These are phyloP conservation scores for Netelia fuscicornis DNA, from an alignment of 2,888 invertebrate species.

Conservation along the genomic window DNA sequence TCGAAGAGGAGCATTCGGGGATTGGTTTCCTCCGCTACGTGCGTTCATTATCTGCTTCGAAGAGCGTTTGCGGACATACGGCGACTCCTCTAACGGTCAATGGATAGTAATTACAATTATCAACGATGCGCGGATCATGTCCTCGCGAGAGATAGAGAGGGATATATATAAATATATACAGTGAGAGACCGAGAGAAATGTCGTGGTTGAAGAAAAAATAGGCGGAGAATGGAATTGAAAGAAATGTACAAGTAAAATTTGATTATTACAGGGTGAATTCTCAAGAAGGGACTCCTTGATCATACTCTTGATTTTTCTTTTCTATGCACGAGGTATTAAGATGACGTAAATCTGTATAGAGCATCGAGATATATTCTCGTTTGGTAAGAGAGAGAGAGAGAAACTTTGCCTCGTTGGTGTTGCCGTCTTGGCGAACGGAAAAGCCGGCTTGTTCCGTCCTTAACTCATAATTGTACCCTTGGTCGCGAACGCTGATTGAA, in stretches of 20 bases:
- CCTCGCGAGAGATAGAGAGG: constrained; percentile 43
- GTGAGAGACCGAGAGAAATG: constrained; percentile 43
- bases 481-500: constrained; percentile 79
- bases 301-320: constrained; percentile 35
- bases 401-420: constrained; percentile 6
- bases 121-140: constrained; percentile 1
- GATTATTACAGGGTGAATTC: constrained; percentile 46
- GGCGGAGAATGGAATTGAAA: constrained; percentile 42
- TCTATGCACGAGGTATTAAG: neutral
- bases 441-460: constrained; percentile 69
- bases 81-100: constrained; percentile 4
- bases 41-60: constrained; percentile 38
- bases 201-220: neutral
- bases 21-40: constrained; percentile 8
- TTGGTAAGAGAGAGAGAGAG: neutral
- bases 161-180: constrained; percentile 58
- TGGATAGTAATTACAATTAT: constrained; percentile 41
- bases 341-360: constrained; percentile 10
- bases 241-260: constrained; percentile 21
- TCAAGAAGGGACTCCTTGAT: constrained; percentile 26
- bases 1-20: constrained; percentile 11
- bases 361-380: neutral
- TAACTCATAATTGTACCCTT: constrained; percentile 81
- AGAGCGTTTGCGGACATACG: constrained; percentile 24
- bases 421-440: constrained; percentile 42